Evolutionary conservation across 2,113 vertebrate genomes (phyloP).

Genomic region (Callaeas wilsoni): DNA sequence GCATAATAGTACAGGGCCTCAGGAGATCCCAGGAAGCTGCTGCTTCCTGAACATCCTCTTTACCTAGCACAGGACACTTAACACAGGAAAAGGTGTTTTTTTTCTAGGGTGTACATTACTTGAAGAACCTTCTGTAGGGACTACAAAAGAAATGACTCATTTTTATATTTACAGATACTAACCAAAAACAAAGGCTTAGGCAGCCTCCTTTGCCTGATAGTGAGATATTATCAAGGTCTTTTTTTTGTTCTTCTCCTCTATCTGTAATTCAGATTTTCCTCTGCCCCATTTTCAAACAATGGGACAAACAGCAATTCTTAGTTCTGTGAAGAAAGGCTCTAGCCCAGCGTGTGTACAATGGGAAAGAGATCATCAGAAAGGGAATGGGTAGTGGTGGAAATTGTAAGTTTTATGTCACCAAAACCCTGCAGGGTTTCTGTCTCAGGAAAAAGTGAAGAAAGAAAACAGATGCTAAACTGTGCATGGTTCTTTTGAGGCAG

Average conservation of each 20-base stretch:
- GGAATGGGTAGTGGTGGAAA: fast-evolving
- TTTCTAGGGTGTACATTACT: background rate
- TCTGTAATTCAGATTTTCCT: background rate
- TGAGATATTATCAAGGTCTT: background rate
- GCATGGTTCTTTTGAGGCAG: background rate
- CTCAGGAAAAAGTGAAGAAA: background rate
- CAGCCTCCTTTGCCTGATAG: background rate
- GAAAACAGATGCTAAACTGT: background rate
- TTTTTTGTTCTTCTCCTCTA: background rate
- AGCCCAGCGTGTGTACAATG: background rate
- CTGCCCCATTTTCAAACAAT: background rate
- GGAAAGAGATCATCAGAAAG: background rate
- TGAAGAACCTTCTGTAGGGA: background rate
- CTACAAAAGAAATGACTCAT: background rate
- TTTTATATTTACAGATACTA: background rate
- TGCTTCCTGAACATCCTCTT: background rate
- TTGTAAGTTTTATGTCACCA: background rate
- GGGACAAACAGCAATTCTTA: background rate
- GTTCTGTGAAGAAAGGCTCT: background rate
- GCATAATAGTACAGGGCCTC: background rate
- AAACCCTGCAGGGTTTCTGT: background rate
- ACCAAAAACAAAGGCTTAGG: background rate
- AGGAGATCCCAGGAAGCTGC: background rate
- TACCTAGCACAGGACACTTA: background rate
- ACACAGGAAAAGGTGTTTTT: background rate